Evolutionary conservation across 1,140 invertebrate species (phyloP), one percentile per base, ranked within the genome.

Genomic region (Trypoxylus dichotomus): DNA sequence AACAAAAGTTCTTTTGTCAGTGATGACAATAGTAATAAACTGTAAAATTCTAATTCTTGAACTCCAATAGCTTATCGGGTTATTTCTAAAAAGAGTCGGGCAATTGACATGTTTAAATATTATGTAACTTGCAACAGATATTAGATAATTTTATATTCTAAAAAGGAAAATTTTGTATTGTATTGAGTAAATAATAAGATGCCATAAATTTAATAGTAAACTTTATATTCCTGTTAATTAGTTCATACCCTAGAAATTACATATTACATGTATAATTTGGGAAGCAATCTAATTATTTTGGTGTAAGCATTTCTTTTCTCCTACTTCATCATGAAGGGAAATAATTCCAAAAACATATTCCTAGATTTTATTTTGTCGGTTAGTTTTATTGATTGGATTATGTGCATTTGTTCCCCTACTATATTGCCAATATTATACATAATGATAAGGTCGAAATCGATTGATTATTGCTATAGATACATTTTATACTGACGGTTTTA

Each of bases 131-230:
- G 24, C 1, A n/a, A 68, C 2, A 15, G 60, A 68, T 27, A 68
- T 27, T 68, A 68, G 60, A 68, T 68, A 68, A 68, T 68, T 68
- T 68, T 68, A 68, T 68, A 68, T 68, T 68, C 60, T 68, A 68
- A 68, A 68, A 68, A 27, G 60, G 13, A 68, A 68, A 27, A 15
- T 68, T 68, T 68, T 68, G 24, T 68, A 68, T 27, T 68, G 15
- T 68, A 68, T 68, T 68, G 15, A 68, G 5, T 68, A 68, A 68
- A n/a, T 10, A 27, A 37, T 37, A 68, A 68, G 60, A 68, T 68
- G 60, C 60, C 60, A 68, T 68, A 68, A 68, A 68, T 13, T 15
- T 25, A 68, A 25, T 68, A 27, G 13, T 68, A 29, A 68, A 68
- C 1, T 37, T 27, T 68, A 13, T 68, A 29, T 68, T 68, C 60